Evolutionary conservation across 2,113 vertebrate species (phyloP).

Genomic region (Microtus pennsylvanicus): DNA sequence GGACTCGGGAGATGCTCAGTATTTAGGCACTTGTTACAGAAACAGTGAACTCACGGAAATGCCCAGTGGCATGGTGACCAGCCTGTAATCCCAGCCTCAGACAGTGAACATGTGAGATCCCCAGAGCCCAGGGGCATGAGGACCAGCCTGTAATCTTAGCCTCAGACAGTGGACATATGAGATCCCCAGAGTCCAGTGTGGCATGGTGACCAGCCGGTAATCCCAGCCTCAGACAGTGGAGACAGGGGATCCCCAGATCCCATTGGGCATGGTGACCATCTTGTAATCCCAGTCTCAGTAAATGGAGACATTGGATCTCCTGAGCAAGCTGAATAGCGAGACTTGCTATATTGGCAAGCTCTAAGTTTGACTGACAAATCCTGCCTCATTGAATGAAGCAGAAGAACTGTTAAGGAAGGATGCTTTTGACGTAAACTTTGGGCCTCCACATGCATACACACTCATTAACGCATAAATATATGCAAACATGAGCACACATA

Average conservation of each 20-base stretch:
- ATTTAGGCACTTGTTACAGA: neutral
- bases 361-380: neutral
- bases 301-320: neutral
- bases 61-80: neutral
- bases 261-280: no score
- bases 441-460: neutral
- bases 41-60: neutral
- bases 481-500: neutral
- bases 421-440: neutral
- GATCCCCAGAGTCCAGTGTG: no score
- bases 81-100: neutral
- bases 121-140: neutral
- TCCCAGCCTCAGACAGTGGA: no score
- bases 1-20: neutral
- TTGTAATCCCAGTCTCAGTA: no score
- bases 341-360: neutral
- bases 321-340: neutral
- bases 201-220: no score
- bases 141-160: neutral
- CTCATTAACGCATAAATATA: neutral
- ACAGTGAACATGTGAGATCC: no score
- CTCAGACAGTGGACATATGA: neutral
- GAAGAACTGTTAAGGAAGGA: neutral
- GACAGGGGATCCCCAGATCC: no score
- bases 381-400: neutral